A percentile compares a stretch with the other conserved stretches of the same genome.
Conservation (phyloP, 2,888 invertebrate species). For the Perizoma flavofasciatum region DNA sequence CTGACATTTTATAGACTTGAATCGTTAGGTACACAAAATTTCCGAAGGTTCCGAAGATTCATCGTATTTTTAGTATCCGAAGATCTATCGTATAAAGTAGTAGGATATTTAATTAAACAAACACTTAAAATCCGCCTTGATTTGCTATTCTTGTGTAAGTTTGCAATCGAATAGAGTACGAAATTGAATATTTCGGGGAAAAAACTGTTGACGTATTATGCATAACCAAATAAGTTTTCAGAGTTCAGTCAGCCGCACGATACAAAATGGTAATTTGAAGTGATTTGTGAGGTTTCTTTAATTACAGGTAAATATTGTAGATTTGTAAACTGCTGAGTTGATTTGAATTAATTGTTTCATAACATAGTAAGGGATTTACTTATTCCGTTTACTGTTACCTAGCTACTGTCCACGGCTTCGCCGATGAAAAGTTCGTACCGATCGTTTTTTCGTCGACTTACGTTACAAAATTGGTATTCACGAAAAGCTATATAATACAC, state of each 20-base stretch:
- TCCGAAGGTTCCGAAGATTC: too few relatives aligned
- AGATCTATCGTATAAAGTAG: too few relatives aligned
- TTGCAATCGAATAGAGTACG: constrained; percentile 3
- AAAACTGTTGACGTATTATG: neutral
- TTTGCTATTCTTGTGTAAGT: constrained; percentile 4
- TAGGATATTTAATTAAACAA: too few relatives aligned
- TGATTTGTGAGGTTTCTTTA: constrained; percentile 51
- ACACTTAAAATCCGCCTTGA: neutral
- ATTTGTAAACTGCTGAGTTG: constrained; percentile 1
- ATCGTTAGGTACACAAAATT: too few relatives aligned
- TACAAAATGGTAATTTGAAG: constrained; percentile 52
- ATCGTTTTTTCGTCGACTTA: too few relatives aligned
- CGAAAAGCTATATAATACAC: too few relatives aligned
- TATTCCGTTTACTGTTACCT: too few relatives aligned
- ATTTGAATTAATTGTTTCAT: neutral
- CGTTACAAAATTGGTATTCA: too few relatives aligned
- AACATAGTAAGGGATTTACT: neutral
- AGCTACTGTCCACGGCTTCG: too few relatives aligned
- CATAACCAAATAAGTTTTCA: neutral
- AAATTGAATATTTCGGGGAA: constrained; percentile 4
- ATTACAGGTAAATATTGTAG: constrained; percentile 40
- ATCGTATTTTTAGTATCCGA: too few relatives aligned
- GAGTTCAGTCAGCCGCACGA: constrained; percentile 11
- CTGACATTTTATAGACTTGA: too few relatives aligned
- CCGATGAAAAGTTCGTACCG: too few relatives aligned